Base-by-base conservation (phyloP, 2,797 vertebrate genomes). In the Neoniphon sammara region DNA sequence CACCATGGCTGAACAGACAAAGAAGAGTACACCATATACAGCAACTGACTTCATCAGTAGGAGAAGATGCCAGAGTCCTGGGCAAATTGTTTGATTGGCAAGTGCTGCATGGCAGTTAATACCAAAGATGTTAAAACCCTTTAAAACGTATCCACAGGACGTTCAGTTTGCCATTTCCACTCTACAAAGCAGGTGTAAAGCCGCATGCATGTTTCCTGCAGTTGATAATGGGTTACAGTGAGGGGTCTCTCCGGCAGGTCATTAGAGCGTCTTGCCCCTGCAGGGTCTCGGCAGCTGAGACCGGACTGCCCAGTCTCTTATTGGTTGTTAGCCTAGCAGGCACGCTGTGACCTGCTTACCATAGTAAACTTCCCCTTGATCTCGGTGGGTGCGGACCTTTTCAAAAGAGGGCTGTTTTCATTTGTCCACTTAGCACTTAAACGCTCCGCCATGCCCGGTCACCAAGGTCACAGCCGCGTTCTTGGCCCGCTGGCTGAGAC, bases 101-200 rank as follows among this genome's bases (percentile, higher is more conserved):
- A 31, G 30, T 6, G 6, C 3, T 31, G 3, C 3, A 31, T 31
- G 6, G 30, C 30, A 31, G 6, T 31, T 31, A 31, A 6, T 6
- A 34, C 56, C 46, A 55, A 31, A 34, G 34, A 47, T 4, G 11
- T 62, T 83, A 84, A 80, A 82, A 57, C 12, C 39, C 69, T 39
- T 75, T 84, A 83, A 82, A 77, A 83, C 12, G 83, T 77, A 84
- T 78, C 30, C 14, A 62, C 81, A 87, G 84, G 81, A 89, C 82
- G 70, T 84, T 77, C 44, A 64, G 50, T 77, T 59, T 56, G 50
- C 47, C 0, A 1, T 80, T 81, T 60, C 52, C 15, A 73, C 58
- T 12, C 50, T 9, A 70, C 86, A 75, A 83, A 78, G 62, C 71
- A 85, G 83, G 82, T 87, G 88, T 76, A 72, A 87, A 84, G 46